Base-by-base conservation (phyloP, 1,140 invertebrate genomes). In the Rhagoletis zephyria region DNA sequence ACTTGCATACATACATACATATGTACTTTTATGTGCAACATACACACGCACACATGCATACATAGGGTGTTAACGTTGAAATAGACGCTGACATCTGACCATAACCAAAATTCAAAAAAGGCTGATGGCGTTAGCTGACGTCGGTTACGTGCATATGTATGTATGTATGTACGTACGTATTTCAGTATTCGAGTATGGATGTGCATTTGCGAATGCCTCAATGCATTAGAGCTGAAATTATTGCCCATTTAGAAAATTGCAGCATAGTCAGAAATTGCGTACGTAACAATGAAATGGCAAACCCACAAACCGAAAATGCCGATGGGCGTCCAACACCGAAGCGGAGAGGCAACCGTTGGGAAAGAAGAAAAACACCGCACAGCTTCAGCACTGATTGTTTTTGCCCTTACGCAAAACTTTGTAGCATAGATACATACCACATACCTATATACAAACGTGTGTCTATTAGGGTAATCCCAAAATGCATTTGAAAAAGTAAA, bases 241-340 rank as follows among this genome's bases (percentile, higher is more conserved):
- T 87, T 64, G 86, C 61, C 86, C 86, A 87, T 87, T 87, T 87
- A 56, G 86, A 87, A 87, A 87, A 87, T 87, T 87, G 86, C 86
- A 87, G 56, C 86, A 87, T 87, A 70, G 86, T 87, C 86, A 87
- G 64, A 87, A 67, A 67, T 56, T 65, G 61, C 86, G 61, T 63
- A 63, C 30, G 56, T 63, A 85, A 85, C 85, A 85, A 85, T 85
- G 85, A 63, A 85, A 85, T 42, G 30, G 60, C 85, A 51, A 30
- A 81, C 74, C 74, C 74, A 30, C 74, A 56, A 56, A 56, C n/a
- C 74, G 48, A 56, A 81, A 81, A 81, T 48, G 48, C 74, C 42
- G 19, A 56, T 56, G 74, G n/a, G 74, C 45, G 48, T 30, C 60
- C 60, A 85, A 85, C 14, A 45, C 67, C 6, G 14, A 40, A 42